Base-by-base conservation (phyloP, 2,113 vertebrate species). In the Scophthalmus maximus region DNA sequence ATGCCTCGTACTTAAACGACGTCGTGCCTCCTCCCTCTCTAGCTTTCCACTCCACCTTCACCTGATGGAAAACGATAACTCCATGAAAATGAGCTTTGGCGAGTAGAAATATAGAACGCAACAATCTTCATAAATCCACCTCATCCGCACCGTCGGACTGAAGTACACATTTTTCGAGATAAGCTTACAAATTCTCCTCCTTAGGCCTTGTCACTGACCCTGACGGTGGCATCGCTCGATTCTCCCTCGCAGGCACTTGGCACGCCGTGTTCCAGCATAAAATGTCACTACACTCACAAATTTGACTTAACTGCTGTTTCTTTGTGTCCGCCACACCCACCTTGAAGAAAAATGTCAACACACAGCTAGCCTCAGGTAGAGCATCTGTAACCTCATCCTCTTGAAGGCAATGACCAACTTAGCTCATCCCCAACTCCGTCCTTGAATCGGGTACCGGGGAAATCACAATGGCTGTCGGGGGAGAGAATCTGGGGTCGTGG, bases 191-290 rank as follows among this genome's bases (percentile, higher is more conserved):
- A 66, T 67, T 81, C n/a, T n/a, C 51, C 52, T 59, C 15, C 27
- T 50, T 60, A 68, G 76, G 58, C 58, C 61, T 58, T 57, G 44
- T 74, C 51, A 78, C 40, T 62, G 57, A 67, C 74, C 56, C 65
- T 51, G 50, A 66, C 68, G 49, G 65, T 38, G 34, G 65, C 66
- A 68, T 67, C 63, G 73, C 64, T 72, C 20, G n/a, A 57, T 64
- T 73, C 36, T 49, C 20, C 40, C 32, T 60, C 61, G 68, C 47
- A 12, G 9, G 11, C 75, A 25, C 8, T 50, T 38, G 47, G 73
- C 64, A 85, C 75, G 58, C 32, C n/a, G 47, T 74, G 73, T 67
- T 73, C 66, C 58, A 44, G 73, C 64, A 62, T 73, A 72, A 72
- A 34, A 76, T 80, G 83, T 87, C 72, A 76, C 59, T 49, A 51